Conservation (phyloP, 2,113 vertebrate genomes). For the Catharus bicknelli region DNA sequence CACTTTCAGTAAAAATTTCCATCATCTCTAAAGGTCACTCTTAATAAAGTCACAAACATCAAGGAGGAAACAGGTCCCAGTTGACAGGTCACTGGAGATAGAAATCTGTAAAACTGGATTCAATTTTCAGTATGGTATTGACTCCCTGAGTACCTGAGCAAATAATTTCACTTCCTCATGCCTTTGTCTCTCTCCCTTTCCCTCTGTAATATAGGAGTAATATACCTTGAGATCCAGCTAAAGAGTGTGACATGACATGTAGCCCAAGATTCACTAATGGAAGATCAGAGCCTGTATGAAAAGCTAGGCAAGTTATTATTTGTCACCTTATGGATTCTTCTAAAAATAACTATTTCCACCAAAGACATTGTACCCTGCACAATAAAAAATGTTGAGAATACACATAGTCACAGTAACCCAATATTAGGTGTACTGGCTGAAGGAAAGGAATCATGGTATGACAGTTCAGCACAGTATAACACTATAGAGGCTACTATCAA, state of each 20-base stretch:
- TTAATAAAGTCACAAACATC: not conserved
- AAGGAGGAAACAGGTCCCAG: not conserved
- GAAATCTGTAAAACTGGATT: slow-evolving; percentile 26
- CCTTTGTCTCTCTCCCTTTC: not conserved
- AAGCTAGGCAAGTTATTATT: not conserved
- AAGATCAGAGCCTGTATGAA: not conserved
- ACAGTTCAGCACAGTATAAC: not conserved
- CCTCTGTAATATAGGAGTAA: not conserved
- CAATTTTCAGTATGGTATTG: not conserved
- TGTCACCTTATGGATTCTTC: not conserved
- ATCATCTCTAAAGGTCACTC: not conserved
- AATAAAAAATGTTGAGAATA: not conserved
- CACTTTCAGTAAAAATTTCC: not conserved
- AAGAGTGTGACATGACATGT: not conserved
- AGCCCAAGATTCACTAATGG: not conserved
- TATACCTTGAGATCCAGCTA: not conserved
- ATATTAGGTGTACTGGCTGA: not conserved
- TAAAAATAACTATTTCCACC: not conserved
- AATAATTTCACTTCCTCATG: not conserved
- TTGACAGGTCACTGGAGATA: not conserved
- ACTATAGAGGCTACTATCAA: not conserved
- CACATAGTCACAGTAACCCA: not conserved
- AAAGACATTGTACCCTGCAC: not conserved
- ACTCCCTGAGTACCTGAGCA: not conserved
- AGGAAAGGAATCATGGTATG: not conserved